These are phyloP conservation scores for Etheostoma nigrum DNA, from an alignment of 2,797 vertebrate species.

Conservation along the genomic window DNA sequence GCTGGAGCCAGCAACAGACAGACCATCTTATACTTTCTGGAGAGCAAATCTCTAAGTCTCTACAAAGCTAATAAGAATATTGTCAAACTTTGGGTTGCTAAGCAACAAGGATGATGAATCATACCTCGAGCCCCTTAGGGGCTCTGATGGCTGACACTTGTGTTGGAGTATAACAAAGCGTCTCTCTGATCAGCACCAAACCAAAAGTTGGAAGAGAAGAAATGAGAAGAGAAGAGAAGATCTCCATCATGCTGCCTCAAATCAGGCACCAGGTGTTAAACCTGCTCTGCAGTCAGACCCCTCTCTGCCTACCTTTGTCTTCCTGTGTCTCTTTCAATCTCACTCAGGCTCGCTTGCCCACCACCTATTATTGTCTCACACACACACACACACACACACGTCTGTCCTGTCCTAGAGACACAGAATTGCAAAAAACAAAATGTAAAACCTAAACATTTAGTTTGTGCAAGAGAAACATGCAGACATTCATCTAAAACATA, in stretches of 20 bases:
- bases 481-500: neutral
- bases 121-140: slow-evolving; percentile 27
- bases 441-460: neutral
- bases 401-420: neutral
- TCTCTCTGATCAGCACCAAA: too few species aligned
- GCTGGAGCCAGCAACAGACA: neutral
- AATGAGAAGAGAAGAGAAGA: neutral
- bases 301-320: slow-evolving; percentile 27
- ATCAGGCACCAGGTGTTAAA: slow-evolving; percentile 67
- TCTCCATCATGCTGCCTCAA: slow-evolving; percentile 48
- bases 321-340: slow-evolving; percentile 43
- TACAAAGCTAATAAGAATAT: slow-evolving; percentile 26
- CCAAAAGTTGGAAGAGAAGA: neutral
- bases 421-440: neutral
- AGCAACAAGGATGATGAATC: slow-evolving; percentile 43
- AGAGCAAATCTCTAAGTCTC: slow-evolving; percentile 1
- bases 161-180: slow-evolving; percentile 2
- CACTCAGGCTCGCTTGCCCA: slow-evolving; percentile 11
- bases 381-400: slow-evolving; percentile 14
- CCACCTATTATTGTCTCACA: slow-evolving; percentile 4
- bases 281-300: slow-evolving; percentile 20
- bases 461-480: slow-evolving; percentile 5
- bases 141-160: neutral
- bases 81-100: slow-evolving; percentile 44
- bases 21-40: neutral